Evolutionary conservation across 1,140 invertebrate genomes (phyloP), one percentile per base, ranked within the genome.

Genomic region (Bombus soroeensis): DNA sequence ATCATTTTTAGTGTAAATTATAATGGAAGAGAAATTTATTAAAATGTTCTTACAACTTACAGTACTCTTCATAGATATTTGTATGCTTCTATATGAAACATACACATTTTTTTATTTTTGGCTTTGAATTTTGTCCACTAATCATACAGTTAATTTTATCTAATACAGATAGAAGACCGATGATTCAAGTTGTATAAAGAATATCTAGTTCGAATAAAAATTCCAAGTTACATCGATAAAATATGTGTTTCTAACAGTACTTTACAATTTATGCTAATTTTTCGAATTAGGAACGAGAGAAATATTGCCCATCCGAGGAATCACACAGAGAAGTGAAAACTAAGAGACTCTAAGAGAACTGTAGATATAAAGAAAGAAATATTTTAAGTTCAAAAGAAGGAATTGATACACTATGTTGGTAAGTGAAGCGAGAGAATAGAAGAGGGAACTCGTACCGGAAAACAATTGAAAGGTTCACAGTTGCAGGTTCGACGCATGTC

Each of bases 381-480:
- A 41, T 39, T 57, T 59, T 43, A 59, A 64, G n/a, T 71, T 22
- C 1, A 41, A 53, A n/a, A 37, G 5, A 5, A 34, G 18, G 18
- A 32, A 41, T 4, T 25, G 32, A 32, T n/a, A n/a, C 68, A 28
- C 4, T 22, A 39, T 13, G 53, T 34, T 1, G 32, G 22, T 5
- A 41, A n/a, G 66, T 6, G 12, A 41, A 41, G 15, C 25, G 78
- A 43, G 28, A 47, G 39, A 32, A 59, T n/a, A 74, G 57, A 77
- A 59, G 32, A 28, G 34, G 25, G 43, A 32, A 2, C 75, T 79
- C 81, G 89, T 92, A 93, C 92, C 81, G 92, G 92, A 92, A 93
- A 93, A 92, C 92, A 92, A 93, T 92, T 89, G 86, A 84, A 90
- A 89, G 79, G 79, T 88, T 92, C 78, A 80, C 88, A 90, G 81